A percentile compares a stretch with the other conserved stretches of the same genome.
phyloP scores from a whole-genome alignment of 2,113 vertebrate species.

The Aphyosemion australe region DNA sequence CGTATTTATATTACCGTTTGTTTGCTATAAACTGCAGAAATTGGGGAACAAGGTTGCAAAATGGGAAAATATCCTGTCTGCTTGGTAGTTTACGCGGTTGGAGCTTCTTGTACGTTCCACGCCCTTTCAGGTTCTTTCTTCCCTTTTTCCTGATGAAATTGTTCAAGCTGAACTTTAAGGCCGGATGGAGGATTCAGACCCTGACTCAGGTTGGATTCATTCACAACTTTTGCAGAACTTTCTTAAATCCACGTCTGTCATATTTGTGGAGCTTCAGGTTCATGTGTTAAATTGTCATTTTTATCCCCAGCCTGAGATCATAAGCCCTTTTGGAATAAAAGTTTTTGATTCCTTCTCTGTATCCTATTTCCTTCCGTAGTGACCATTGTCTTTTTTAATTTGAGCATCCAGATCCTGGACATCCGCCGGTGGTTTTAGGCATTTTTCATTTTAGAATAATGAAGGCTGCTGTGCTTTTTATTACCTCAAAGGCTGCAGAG shows the following conservation, averaged over 20 bases:
- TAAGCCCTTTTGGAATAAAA: neutral
- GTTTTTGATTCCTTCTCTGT: too few species aligned
- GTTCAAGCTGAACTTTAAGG: neutral
- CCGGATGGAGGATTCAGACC: neutral
- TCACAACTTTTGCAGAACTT: neutral
- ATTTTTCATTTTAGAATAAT: neutral
- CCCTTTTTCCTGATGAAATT: neutral
- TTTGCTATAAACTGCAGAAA: neutral
- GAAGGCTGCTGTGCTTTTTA: neutral
- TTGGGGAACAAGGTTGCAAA: neutral
- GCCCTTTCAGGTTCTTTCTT: neutral
- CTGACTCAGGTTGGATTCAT: neutral
- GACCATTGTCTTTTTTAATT: neutral
- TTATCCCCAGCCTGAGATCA: neutral
- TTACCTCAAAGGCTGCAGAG: neutral
- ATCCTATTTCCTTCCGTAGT: neutral
- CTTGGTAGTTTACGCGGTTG: too few species aligned
- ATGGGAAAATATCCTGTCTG: too few species aligned
- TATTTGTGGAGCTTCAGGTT: neutral
- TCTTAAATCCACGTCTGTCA: neutral
- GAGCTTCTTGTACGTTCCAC: neutral
- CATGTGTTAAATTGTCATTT: neutral
- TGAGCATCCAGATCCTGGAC: neutral
- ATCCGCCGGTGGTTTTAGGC: neutral
- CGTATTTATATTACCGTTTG: neutral